A percentile compares a stretch with the other conserved stretches of the same genome.
Evolutionary conservation across 2,797 vertebrate genomes (phyloP).

Genomic region (Sebastes hubbsi): DNA sequence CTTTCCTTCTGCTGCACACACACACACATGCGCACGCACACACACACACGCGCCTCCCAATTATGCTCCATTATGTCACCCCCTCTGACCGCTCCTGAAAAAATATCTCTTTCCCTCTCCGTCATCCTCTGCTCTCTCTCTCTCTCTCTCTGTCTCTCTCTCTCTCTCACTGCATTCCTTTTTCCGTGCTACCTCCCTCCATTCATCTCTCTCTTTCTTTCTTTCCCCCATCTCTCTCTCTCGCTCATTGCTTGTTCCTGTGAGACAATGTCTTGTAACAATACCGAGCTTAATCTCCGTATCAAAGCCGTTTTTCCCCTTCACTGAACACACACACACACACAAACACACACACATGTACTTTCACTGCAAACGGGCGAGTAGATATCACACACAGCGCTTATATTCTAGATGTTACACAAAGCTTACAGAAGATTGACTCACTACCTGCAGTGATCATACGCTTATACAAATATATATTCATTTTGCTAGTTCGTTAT

Average conservation of each 20-base stretch:
- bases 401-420: neutral
- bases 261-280: slow-evolving; percentile 99
- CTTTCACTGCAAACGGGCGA: neutral
- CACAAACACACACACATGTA: slow-evolving; percentile 46
- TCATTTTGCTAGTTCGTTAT: neutral
- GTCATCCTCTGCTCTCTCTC: slow-evolving; percentile 15
- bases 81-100: slow-evolving; percentile 89
- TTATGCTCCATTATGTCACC: slow-evolving; percentile 95
- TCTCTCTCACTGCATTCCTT: slow-evolving; percentile 1
- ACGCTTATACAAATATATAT: neutral
- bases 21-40: slow-evolving; percentile 22
- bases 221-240: slow-evolving; percentile 25
- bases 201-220: slow-evolving; percentile 61
- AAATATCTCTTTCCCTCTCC: slow-evolving; percentile 71
- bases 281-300: slow-evolving; percentile 97
- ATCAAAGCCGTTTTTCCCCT: slow-evolving; percentile 98
- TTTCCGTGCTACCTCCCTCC: neutral
- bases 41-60: slow-evolving; percentile 72
- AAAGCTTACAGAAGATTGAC: neutral
- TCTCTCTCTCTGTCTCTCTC: neutral
- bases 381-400: neutral
- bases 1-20: slow-evolving; percentile 39
- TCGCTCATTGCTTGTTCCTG: slow-evolving; percentile 87
- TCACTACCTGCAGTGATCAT: neutral
- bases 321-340: slow-evolving; percentile 75